Evolutionary conservation across 2,888 invertebrate species (phyloP), one percentile per base, ranked within the genome.

Genomic region (Volucella inanis): DNA sequence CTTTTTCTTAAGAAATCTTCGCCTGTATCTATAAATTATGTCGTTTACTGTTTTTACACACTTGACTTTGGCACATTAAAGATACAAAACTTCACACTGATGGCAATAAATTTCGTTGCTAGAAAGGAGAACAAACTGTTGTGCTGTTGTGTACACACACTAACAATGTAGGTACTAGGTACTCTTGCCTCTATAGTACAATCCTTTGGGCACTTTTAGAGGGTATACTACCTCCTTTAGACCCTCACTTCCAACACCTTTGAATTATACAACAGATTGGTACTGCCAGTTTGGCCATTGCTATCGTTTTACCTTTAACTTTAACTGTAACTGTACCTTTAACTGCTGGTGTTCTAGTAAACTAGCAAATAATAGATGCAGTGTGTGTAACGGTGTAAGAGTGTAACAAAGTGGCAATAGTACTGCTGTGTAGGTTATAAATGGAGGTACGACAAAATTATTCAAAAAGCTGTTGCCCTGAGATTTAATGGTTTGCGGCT

Each of bases 401-500:
- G 75, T 72, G 78, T 78, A 72, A 67, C 78, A 71, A 76, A 80
- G 74, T 79, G 70, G 79, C 68, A 59, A 31, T 77, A 80, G 84
- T 71, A 31, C 31, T 62, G 61, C 22, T 72, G 57, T 72, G 47
- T 47, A 22, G 18, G 18, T 22, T 22, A 55, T 71, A 70, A 31
- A 31, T 31, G 31, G 31, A 6, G 31, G 31, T 39, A 64, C 67
- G 72, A 55, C 18, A 41, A 77, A 85, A 85, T 85, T 85, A 85
- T 85, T 85, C 85, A 85, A 85, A 84, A 71, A 85, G 81, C 77
- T 81, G 72, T 85, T 85, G 68, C 68, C 76, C 81, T 57, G 81
- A 77, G 76, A 85, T 85, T 85, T 62, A 81, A 81, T 81, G 81
- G 71, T 68, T 81, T 64, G 49, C 50, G 77, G 81, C 85, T 64